A percentile compares a stretch with the other conserved stretches of the same genome.
These are phyloP conservation scores for Coreoperca whiteheadi DNA, from an alignment of 2,113 vertebrate genomes.

Conservation along the genomic window DNA sequence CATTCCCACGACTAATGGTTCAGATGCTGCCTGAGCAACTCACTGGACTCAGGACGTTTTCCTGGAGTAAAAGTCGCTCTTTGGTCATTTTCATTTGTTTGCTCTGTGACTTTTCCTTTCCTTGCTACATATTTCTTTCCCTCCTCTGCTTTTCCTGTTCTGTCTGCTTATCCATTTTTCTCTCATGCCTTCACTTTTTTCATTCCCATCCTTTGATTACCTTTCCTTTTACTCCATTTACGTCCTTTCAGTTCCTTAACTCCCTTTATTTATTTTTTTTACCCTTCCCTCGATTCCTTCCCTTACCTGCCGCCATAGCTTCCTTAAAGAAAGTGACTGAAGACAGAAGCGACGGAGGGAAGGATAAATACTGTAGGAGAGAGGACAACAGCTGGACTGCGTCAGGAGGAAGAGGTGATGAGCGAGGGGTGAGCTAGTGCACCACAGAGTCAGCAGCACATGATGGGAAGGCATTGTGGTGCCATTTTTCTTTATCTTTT, in stretches of 20 bases:
- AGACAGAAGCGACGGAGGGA: neutral
- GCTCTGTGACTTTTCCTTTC: constrained; percentile 3
- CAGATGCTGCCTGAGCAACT: too few relatives aligned
- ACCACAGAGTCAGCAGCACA: neutral
- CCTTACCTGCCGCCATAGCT: rapidly evolving
- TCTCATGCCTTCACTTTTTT: neutral
- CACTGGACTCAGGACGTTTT: too few relatives aligned
- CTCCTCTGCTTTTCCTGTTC: neutral
- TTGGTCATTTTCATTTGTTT: neutral
- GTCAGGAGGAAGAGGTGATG: neutral
- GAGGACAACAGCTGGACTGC: neutral
- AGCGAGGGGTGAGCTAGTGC: neutral
- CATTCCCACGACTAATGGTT: too few relatives aligned
- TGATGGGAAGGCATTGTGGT: constrained; percentile 6
- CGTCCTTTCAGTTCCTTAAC: neutral
- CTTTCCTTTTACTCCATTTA: neutral
- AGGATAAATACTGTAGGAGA: neutral
- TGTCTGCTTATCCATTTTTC: neutral
- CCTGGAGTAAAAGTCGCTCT: too few relatives aligned
- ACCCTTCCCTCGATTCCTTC: neutral
- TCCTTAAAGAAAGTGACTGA: neutral
- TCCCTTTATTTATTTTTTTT: neutral
- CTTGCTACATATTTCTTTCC: neutral
- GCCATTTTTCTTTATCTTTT: neutral
- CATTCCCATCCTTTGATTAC: neutral